These are phyloP conservation scores for Hydrochoerus hydrochaeris DNA, from an alignment of 2,113 vertebrate species.

Conservation along the genomic window DNA sequence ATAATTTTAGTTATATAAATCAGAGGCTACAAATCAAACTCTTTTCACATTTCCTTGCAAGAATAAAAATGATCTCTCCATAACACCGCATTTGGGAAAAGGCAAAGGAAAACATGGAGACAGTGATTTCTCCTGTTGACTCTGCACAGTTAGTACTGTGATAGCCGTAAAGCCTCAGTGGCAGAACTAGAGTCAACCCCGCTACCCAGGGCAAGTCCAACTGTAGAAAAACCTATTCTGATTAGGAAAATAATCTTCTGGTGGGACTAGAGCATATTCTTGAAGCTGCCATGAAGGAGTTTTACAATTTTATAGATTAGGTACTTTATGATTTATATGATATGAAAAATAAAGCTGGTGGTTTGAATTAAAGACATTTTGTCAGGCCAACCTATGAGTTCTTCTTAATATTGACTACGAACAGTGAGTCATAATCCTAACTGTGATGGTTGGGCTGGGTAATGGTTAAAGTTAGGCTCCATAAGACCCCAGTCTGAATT, in stretches of 20 bases:
- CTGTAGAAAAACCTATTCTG: neutral
- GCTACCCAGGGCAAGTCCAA: neutral
- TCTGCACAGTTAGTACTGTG: neutral
- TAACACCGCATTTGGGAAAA: conserved; percentile 67
- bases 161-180: neutral
- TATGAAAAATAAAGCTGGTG: conserved; percentile 26
- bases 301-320: conserved; percentile 22
- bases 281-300: neutral
- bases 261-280: neutral
- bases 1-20: conserved; percentile 44
- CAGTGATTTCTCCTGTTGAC: neutral
- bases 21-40: conserved; percentile 58
- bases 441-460: neutral
- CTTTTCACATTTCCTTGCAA: conserved; percentile 64
- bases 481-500: neutral
- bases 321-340: neutral
- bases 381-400: neutral
- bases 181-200: neutral
- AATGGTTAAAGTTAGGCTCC: neutral
- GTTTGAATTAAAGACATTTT: conserved; percentile 28
- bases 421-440: neutral
- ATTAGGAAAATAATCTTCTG: neutral
- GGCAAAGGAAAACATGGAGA: neutral
- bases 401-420: conserved; percentile 19
- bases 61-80: conserved; percentile 62